phyloP scores from a whole-genome alignment of 2,797 vertebrate species.

The Emydoidea blandingii region DNA sequence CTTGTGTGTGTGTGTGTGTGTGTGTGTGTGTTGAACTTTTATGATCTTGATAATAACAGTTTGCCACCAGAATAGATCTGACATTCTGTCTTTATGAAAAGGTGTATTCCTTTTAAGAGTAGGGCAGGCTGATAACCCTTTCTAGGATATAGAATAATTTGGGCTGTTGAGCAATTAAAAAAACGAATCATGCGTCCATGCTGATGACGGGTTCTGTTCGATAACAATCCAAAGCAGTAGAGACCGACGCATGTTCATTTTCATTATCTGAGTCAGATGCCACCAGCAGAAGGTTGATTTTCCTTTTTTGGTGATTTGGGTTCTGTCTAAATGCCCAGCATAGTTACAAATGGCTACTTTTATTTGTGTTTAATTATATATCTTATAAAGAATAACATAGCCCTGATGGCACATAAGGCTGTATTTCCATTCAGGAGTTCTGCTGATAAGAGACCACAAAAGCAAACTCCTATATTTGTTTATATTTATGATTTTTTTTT shows the following conservation, averaged over 20 bases:
- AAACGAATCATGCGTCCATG: too few relatives aligned
- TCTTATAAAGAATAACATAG: background rate
- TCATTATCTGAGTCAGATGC: too few relatives aligned
- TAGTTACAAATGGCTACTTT: rapidly evolving
- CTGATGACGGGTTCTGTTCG: too few relatives aligned
- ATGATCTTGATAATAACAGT: background rate
- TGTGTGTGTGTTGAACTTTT: background rate
- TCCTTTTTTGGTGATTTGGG: too few relatives aligned
- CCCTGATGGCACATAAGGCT: rapidly evolving
- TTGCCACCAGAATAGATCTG: background rate
- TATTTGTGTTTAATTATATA: background rate
- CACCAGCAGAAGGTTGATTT: too few relatives aligned
- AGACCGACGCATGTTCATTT: too few relatives aligned
- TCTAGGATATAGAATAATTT: background rate
- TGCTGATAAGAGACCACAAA: background rate
- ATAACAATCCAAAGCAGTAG: too few relatives aligned
- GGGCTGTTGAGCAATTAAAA: too few relatives aligned
- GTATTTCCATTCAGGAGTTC: background rate
- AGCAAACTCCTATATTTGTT: constrained; percentile 22
- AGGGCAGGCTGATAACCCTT: background rate
- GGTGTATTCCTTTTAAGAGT: background rate
- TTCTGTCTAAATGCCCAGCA: rapidly evolving
- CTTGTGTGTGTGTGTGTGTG: background rate
- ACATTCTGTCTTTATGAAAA: background rate
- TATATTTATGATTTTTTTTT: constrained; percentile 32